phyloP scores from a whole-genome alignment of 2,797 vertebrate species.

The Valencia hispanica region DNA sequence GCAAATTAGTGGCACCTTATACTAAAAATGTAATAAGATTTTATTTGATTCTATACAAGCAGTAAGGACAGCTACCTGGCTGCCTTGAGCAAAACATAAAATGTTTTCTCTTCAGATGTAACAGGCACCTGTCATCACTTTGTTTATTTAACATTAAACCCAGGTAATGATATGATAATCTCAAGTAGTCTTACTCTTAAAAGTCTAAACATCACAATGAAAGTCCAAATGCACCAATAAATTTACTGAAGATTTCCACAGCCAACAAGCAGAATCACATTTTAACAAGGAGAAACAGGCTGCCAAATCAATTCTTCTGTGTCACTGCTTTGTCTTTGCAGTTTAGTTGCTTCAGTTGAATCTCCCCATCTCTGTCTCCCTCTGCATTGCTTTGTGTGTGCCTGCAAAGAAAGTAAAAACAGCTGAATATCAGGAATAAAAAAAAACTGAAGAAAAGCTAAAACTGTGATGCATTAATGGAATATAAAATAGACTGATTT shows the following conservation, averaged over 20 bases:
- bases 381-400: constrained; percentile 17
- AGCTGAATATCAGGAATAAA: neutral
- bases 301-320: neutral
- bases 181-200: neutral
- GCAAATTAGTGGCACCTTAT: neutral
- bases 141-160: neutral
- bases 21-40: neutral
- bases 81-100: too few species aligned
- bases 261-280: neutral
- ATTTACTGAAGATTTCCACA: neutral
- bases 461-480: neutral
- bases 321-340: neutral
- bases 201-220: neutral
- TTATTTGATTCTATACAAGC: neutral
- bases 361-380: neutral
- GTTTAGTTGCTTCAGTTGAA: constrained; percentile 18
- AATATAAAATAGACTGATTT: too few species aligned
- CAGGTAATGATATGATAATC: neutral
- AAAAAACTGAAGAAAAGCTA: neutral
- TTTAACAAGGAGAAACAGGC: neutral
- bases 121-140: neutral
- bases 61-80: neutral
- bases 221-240: constrained; percentile 3
- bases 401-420: constrained; percentile 21
- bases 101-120: neutral